A percentile compares a stretch with the other conserved stretches of the same genome.
phyloP scores from a whole-genome alignment of 2,797 vertebrate genomes.

The Halcyon badia region DNA sequence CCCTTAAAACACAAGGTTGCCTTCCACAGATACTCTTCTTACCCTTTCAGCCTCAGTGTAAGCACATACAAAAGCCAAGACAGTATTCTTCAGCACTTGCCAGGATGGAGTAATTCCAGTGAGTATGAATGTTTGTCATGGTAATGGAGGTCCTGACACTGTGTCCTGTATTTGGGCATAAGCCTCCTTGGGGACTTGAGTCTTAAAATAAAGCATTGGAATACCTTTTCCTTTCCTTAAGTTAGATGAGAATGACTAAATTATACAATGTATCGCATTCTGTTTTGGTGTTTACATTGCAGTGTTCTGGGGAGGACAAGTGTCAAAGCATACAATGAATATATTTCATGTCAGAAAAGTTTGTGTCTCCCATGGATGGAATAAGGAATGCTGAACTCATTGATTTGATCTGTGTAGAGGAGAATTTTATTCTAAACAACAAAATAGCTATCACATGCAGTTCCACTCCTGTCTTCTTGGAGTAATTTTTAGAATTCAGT shows the following conservation, averaged over 20 bases:
- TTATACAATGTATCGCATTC: background rate
- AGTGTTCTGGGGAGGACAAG: background rate
- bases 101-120: background rate
- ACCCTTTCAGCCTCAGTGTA: background rate
- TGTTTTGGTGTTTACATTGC: background rate
- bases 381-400: background rate
- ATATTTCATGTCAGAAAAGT: background rate
- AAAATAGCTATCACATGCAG: background rate
- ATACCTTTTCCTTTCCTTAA: background rate
- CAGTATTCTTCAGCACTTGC: background rate
- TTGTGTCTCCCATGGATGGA: background rate
- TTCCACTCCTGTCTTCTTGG: background rate
- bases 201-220: background rate
- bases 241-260: background rate
- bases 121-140: background rate
- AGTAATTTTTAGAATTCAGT: background rate
- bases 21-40: background rate
- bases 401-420: background rate
- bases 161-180: background rate
- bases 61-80: background rate
- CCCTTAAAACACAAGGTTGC: background rate
- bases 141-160: background rate
- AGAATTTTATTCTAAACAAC: background rate
- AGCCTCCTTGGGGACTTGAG: background rate
- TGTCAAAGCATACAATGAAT: background rate